Conservation (phyloP, 2,888 invertebrate genomes). For the Tanypteryx hageni region DNA sequence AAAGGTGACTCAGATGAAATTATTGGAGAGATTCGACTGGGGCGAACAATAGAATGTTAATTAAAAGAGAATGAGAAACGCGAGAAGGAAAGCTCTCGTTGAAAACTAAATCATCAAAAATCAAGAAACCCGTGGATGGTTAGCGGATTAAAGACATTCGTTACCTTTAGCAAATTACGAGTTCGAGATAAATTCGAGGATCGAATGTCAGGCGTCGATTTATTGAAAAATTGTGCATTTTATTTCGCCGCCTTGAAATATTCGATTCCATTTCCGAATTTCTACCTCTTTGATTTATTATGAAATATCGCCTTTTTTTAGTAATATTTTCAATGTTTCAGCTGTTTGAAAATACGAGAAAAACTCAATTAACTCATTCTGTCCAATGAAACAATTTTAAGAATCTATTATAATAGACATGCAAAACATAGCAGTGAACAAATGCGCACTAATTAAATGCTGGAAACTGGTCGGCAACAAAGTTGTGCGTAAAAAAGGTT, state of each 20-base stretch:
- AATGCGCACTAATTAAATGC: too few relatives aligned
- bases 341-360: too few relatives aligned
- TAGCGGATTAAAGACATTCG: neutral
- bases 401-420: neutral
- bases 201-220: neutral
- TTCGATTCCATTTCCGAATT: neutral
- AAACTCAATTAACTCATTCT: too few relatives aligned
- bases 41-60: constrained; percentile 1
- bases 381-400: neutral
- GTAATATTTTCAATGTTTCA: too few relatives aligned
- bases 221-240: neutral
- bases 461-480: neutral
- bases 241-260: neutral
- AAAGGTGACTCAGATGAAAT: neutral
- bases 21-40: neutral
- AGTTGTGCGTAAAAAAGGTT: too few relatives aligned
- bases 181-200: neutral
- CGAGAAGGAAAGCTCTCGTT: neutral
- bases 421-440: too few relatives aligned
- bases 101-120: neutral
- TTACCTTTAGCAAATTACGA: neutral
- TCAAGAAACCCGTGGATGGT: constrained; percentile 5
- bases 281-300: neutral
- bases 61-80: constrained; percentile 10
- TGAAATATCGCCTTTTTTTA: neutral